These are phyloP conservation scores for Ormia ochracea DNA, from an alignment of 2,888 invertebrate species.

Conservation along the genomic window DNA sequence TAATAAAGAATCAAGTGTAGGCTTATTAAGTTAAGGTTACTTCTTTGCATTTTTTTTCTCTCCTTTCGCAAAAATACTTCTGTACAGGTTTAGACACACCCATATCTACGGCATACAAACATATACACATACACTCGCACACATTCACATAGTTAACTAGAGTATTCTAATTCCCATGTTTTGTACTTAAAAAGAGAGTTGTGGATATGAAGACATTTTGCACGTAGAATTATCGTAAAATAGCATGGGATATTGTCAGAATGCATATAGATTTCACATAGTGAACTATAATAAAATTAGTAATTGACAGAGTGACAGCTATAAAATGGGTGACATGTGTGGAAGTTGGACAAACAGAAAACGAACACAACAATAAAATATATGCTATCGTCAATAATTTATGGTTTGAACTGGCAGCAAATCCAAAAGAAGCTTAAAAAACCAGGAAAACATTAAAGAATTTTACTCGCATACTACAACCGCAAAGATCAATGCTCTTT, in stretches of 20 bases:
- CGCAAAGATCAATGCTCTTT: conserved; percentile 31
- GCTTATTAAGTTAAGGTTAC: conserved; percentile 48
- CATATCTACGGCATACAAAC: not conserved
- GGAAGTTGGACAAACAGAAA: conserved; percentile 13
- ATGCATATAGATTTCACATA: conserved; percentile 30
- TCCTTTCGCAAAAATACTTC: not conserved
- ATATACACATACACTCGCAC: not conserved
- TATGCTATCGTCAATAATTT: conserved; percentile 33
- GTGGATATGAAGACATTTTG: conserved; percentile 56
- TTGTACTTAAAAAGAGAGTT: conserved; percentile 9
- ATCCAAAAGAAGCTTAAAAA: not conserved
- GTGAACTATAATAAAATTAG: conserved; percentile 54
- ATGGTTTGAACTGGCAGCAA: conserved; percentile 20
- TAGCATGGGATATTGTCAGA: conserved; percentile 52
- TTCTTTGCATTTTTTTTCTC: too few relatives aligned
- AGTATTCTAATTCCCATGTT: conserved; percentile 17
- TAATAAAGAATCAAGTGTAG: conserved; percentile 55
- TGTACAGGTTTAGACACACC: not conserved
- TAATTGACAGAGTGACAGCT: conserved; percentile 57
- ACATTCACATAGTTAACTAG: not conserved
- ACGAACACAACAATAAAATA: not conserved
- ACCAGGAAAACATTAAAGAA: conserved; percentile 13
- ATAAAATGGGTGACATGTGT: conserved; percentile 55
- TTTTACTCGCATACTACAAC: conserved; percentile 12
- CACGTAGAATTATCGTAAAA: conserved; percentile 58